Percentiles rank a stretch among this genome's conserved stretches.
Evolutionary conservation across 2,797 vertebrate species (phyloP).

Genomic region (Myripristis murdjan): DNA sequence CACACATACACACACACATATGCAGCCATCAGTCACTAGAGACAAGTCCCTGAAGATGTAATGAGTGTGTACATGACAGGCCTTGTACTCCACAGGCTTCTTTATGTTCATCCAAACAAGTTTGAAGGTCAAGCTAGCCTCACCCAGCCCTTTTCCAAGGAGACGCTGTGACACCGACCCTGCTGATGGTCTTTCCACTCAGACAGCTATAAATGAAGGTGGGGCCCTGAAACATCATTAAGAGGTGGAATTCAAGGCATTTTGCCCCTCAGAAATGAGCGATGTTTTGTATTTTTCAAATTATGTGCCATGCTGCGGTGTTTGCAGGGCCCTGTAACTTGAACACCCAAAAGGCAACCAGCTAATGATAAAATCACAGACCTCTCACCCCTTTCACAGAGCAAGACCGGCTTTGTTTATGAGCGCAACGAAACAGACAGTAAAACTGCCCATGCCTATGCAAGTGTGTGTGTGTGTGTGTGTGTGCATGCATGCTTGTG

Average conservation of each 20-base stretch:
- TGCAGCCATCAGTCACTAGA: neutral
- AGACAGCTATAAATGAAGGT: constrained; percentile 13
- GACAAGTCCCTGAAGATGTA: neutral
- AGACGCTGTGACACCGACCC: constrained; percentile 28
- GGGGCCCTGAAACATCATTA: constrained; percentile 14
- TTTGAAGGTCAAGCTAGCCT: constrained; percentile 19
- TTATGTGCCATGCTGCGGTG: neutral
- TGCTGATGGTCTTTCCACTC: constrained; percentile 30
- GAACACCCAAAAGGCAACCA: neutral
- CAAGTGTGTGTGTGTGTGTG: constrained; percentile 1
- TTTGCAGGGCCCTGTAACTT: constrained; percentile 8
- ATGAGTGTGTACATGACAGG: neutral
- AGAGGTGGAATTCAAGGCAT: neutral
- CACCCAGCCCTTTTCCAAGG: constrained; percentile 17
- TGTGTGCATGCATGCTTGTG: constrained; percentile 3
- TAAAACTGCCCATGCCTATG: neutral
- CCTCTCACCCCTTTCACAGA: neutral
- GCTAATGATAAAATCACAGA: neutral
- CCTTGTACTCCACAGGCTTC: neutral
- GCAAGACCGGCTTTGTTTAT: constrained; percentile 16
- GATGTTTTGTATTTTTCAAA: neutral
- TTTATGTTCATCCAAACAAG: constrained; percentile 11
- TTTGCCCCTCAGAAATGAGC: neutral
- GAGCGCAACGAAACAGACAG: constrained; percentile 9
- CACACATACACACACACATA: constrained; percentile 22